Evolutionary conservation across 1,140 invertebrate genomes (phyloP), one percentile per base, ranked within the genome.

Genomic region (Condylostylus longicornis): DNA sequence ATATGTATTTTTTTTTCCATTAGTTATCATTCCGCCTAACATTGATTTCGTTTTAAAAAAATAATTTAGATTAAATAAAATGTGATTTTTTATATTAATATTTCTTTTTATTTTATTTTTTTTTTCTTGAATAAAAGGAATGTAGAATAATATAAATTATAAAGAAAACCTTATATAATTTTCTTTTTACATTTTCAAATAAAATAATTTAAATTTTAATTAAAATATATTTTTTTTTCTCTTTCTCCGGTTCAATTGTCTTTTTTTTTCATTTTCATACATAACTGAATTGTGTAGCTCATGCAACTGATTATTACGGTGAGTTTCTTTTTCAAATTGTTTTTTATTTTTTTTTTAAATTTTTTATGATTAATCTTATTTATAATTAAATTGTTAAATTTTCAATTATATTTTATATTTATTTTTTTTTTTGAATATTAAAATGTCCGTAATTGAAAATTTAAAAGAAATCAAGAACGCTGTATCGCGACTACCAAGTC

Each of bases 231-330:
- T 35, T 13, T 15, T 18, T 18, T 14, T 18, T n/a, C n/a, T n/a
- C n/a, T n/a, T n/a, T n/a, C n/a, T n/a, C n/a, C n/a, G n/a, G n/a
- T 12, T 31, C 37, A 17, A 18, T 18, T 21, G 18, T 18, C 28
- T 28, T 29, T 25, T 18, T 27, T 41, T 36, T 36, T 30, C 30
- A 14, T 54, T 48, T 45, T 59, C 46, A 44, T 46, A 48, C 41
- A 50, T 42, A 38, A 40, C 50, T 47, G n/a, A n/a, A n/a, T n/a
- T n/a, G n/a, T 60, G 42, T 54, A 93, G 88, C 85, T 72, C 87
- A 91, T 76, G 82, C 87, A 62, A 88, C 89, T 73, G 88, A 91
- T 73, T 94, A 93, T 75, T 94, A 94, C 86, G 88, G 89, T 95
- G 88, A 95, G 89, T 90, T 72, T 71, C 73, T 73, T 74, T 78